These are phyloP conservation scores for Octodon degus DNA, from an alignment of 2,113 vertebrate species.

Conservation along the genomic window DNA sequence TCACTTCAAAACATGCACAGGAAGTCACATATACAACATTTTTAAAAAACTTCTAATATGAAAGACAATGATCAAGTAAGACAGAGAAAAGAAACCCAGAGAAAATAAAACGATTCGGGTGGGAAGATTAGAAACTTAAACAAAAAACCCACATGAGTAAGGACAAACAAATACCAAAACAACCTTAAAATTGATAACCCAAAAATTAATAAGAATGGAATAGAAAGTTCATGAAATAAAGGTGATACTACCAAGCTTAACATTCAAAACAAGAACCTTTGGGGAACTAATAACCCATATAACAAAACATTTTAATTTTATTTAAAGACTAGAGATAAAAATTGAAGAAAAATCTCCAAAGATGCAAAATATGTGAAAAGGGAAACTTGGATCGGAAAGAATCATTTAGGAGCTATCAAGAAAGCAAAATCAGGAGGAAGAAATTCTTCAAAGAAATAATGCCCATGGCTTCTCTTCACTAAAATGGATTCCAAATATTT, in stretches of 20 bases:
- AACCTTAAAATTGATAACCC: not conserved
- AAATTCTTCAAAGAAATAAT: conserved; percentile 26
- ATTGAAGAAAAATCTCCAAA: not conserved
- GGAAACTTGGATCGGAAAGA: not conserved
- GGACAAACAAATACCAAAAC: not conserved
- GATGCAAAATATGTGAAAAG: not conserved
- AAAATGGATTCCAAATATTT: not conserved
- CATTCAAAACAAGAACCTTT: not conserved
- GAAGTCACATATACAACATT: not conserved
- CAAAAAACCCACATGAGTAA: not conserved
- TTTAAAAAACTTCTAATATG: not conserved
- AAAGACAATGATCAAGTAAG: not conserved
- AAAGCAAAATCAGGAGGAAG: not conserved
- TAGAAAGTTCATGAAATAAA: not conserved
- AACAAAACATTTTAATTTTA: not conserved
- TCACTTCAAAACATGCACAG: not conserved
- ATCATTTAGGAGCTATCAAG: not conserved
- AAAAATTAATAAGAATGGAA: not conserved
- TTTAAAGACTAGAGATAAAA: conserved; percentile 4
- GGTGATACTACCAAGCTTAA: not conserved
- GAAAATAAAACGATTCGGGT: not conserved
- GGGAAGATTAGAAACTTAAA: not conserved
- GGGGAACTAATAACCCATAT: not conserved
- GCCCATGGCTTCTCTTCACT: not conserved
- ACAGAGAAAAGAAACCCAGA: not conserved